Evolutionary conservation across 2,113 vertebrate genomes (phyloP), one percentile per base, ranked within the genome.

Genomic region (Brachyhypopomus gauderio): DNA sequence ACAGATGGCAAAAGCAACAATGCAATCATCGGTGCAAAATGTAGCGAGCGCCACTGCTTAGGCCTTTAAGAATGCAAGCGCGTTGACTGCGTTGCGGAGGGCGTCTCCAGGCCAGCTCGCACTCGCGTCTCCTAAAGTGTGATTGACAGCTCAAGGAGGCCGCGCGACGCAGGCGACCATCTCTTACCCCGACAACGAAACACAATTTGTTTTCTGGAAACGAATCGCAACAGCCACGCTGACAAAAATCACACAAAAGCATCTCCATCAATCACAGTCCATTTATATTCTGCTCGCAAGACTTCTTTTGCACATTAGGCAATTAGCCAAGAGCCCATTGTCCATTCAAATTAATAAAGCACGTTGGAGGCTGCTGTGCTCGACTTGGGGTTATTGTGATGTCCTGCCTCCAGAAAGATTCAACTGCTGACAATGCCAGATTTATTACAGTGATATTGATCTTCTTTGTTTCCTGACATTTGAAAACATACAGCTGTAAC

Each of bases 381-480:
- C 72, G 72, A 82, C 55, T 22, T 74, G 48, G 56, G 83, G 86
- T 85, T 80, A 75, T 74, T 58, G 67, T 55, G 69, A 81, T 22
- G 84, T 55, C 78, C 77, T 30, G 58, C 85, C 78, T 80, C 56
- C 75, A 76, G 81, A 48, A 78, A 83, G 75, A 88, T 69, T 81
- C 83, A 75, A 80, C 83, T 83, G 80, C 87, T 89, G 88, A 89
- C 82, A 82, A 85, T 75, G 81, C 70, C 52, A 73, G 76, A 82
- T 88, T 87, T 67, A 88, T 89, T 89, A 86, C 86, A 22, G 72
- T 67, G 78, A 63, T 89, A 91, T 86, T 86, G 86, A 91, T 91
- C 86, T 52, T 70, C 36, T 27, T 17, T 30, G 63, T 79, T 81
- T 41, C 22, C 83, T 85, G 87, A 77, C 88, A 89, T 88, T 90